A percentile compares a stretch with the other conserved stretches of the same genome.
These are phyloP conservation scores for Cherax quadricarinatus DNA, from an alignment of 1,140 invertebrate genomes.

Conservation along the genomic window DNA sequence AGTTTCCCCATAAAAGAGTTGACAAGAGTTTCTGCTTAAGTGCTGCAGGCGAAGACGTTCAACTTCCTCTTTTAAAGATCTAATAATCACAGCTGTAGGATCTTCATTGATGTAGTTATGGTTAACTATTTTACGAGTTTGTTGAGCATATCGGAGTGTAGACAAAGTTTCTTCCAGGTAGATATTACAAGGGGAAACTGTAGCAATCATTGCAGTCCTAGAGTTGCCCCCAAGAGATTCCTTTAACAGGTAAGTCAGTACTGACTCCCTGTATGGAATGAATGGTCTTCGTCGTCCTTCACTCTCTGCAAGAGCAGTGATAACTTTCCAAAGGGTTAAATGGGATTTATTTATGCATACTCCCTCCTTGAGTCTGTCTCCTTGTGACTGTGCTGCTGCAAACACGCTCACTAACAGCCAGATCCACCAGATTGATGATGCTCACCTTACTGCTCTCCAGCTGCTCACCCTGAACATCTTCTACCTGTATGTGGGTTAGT, in stretches of 20 bases:
- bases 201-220: conserved; percentile 83
- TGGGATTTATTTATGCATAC: conserved; percentile 88
- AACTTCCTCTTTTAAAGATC: conserved; percentile 84
- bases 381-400: conserved; percentile 82
- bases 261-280: conserved; percentile 80
- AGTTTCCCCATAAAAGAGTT: conserved; percentile 75
- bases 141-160: conserved; percentile 90
- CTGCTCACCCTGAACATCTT: conserved; percentile 76
- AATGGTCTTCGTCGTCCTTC: conserved; percentile 80
- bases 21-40: conserved; percentile 79
- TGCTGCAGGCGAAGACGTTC: conserved; percentile 81
- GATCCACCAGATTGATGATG: conserved; percentile 89
- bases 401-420: conserved; percentile 91
- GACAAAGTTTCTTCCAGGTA: conserved; percentile 90
- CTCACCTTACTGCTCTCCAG: conserved; percentile 79
- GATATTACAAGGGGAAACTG: conserved; percentile 85
- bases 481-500: conserved; percentile 79
- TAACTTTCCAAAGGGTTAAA: conserved; percentile 90
- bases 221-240: conserved; percentile 84
- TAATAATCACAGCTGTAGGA: conserved; percentile 83
- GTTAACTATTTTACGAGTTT: conserved; percentile 92
- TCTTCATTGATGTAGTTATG: conserved; percentile 87
- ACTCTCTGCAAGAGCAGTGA: conserved; percentile 81
- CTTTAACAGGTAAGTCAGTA: conserved; percentile 75
- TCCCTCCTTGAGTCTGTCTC: conserved; percentile 87